Evolutionary conservation across 2,888 invertebrate genomes (phyloP), one percentile per base, ranked within the genome.

Genomic region (Listrodromus nycthemerus): DNA sequence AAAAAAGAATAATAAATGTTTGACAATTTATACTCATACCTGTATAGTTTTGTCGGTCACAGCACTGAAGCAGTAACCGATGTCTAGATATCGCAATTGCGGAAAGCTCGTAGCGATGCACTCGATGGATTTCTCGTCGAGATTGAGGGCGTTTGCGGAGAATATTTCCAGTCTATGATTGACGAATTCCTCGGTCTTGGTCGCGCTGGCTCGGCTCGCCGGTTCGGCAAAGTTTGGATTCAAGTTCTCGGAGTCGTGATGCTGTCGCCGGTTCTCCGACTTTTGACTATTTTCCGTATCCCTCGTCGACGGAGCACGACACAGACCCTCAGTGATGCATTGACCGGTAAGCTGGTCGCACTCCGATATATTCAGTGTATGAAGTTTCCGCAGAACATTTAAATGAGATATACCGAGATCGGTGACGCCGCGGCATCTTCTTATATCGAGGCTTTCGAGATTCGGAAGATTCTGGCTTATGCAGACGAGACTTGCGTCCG

Each of bases 31-130:
- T 30, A 6, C 27, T 10, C 10, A 16, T 86, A 89, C 90, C 87
- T 89, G 90, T 80, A 96, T 94, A 21, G 95, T 95, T 81, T 94
- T 94, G 89, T 97, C 96, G 3, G 96, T 96, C 0, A 97, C 95
- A n/a, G 95, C 95, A 93, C 95, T 95, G 86, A 96, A 95, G 90
- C 97, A 97, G 87, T 95, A 95, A 80, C 95, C 95, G 65, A 97
- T 91, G 90, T 97, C 96, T 27, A 97, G 93, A 27, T 94, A 92
- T 0, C 93, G 94, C 61, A 97, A 92, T 80, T 95, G 95, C 0
- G 95, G 94, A 77, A 96, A 93, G 86, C 94, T 94, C 87, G 94
- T 94, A 8, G 96, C 95, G 78, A 96, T 94, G 89, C 94, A 94
- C 74, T 95, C 95, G 5, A 97, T 93, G 37, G 95, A 95, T 85